Percentiles rank a stretch among this genome's conserved stretches.
phyloP scores from a whole-genome alignment of 2,888 invertebrate species.

The Digitonthophagus gazella region DNA sequence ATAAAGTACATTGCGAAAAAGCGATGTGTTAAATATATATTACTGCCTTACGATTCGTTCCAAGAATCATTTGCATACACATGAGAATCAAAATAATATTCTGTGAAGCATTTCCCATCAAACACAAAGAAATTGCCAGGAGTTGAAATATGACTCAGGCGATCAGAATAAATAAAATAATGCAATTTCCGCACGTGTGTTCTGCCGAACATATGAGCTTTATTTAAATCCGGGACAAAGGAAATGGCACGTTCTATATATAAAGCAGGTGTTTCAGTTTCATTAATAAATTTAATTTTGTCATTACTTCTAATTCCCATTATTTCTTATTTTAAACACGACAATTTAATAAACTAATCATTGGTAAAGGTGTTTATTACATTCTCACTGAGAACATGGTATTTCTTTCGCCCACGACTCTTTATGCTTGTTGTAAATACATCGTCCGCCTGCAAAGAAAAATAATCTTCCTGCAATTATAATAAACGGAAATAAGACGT shows the following conservation, averaged over 20 bases:
- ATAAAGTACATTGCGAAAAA: neutral
- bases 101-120: neutral
- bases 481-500: slow-evolving; percentile 14
- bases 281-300: neutral
- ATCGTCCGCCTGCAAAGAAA: neutral
- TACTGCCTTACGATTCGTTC: neutral
- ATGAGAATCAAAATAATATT: neutral
- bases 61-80: neutral
- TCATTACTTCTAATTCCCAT: neutral
- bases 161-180: neutral
- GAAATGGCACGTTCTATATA: neutral
- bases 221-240: neutral
- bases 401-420: neutral
- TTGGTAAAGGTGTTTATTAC: neutral
- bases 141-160: neutral
- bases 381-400: neutral
- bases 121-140: neutral
- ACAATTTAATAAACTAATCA: neutral
- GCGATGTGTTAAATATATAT: neutral
- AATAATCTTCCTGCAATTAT: slow-evolving; percentile 1
- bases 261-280: neutral
- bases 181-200: neutral
- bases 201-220: neutral
- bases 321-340: neutral
- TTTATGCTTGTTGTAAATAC: neutral